Percentiles rank a stretch among this genome's conserved stretches.
phyloP scores from a whole-genome alignment of 2,113 vertebrate genomes.

The Mus spicilegus region DNA sequence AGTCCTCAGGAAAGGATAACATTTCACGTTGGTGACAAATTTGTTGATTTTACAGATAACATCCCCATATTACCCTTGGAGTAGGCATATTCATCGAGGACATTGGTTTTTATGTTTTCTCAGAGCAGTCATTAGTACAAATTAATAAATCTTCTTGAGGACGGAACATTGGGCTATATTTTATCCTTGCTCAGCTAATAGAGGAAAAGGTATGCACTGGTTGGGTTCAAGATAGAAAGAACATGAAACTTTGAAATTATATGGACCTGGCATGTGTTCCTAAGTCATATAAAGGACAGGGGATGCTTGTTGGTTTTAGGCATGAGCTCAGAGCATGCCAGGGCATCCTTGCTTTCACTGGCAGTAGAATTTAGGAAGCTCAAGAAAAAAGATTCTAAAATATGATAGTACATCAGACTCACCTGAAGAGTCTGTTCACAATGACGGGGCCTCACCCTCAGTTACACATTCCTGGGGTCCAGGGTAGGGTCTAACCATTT shows the following conservation, averaged over 20 bases:
- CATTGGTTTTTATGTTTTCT: slow-evolving; percentile 78
- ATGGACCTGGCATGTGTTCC: slow-evolving; percentile 37
- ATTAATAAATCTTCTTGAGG: slow-evolving; percentile 82
- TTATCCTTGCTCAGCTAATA: slow-evolving; percentile 71
- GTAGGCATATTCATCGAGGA: slow-evolving; percentile 74
- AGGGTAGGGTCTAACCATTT: not conserved
- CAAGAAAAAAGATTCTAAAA: slow-evolving; percentile 1
- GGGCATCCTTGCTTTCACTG: slow-evolving; percentile 32
- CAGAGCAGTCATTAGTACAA: slow-evolving; percentile 81
- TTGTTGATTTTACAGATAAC: slow-evolving; percentile 81
- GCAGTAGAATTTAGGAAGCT: slow-evolving; percentile 58
- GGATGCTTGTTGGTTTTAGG: not conserved
- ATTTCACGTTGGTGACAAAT: slow-evolving; percentile 80
- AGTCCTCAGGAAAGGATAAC: slow-evolving; percentile 79
- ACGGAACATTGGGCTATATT: slow-evolving; percentile 72
- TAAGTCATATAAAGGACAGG: slow-evolving; percentile 48
- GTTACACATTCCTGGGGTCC: not conserved
- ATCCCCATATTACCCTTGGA: slow-evolving; percentile 74
- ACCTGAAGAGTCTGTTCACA: slow-evolving; percentile 4
- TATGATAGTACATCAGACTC: not conserved
- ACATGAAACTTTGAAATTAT: slow-evolving; percentile 74
- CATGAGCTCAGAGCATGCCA: not conserved
- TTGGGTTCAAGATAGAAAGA: slow-evolving; percentile 64
- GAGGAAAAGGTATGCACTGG: slow-evolving; percentile 57
- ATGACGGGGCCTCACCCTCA: not conserved